These are phyloP conservation scores for Hydrotaea cyrtoneurina DNA, from an alignment of 2,888 invertebrate species.

Conservation along the genomic window DNA sequence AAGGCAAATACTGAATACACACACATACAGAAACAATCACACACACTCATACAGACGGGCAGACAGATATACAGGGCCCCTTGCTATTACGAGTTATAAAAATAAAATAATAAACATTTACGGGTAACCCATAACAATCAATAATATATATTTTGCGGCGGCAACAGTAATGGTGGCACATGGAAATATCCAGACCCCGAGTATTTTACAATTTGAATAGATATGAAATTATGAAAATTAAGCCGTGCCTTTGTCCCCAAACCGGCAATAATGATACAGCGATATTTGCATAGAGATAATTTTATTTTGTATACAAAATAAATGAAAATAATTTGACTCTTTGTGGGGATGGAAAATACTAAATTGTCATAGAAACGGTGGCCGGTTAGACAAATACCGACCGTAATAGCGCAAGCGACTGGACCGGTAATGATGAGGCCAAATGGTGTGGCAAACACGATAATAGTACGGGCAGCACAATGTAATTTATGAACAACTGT, in stretches of 20 bases:
- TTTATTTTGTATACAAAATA: constrained; percentile 33
- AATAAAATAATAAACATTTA: constrained; percentile 41
- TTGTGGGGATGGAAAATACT: constrained; percentile 15
- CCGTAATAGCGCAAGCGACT: not conserved
- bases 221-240: constrained; percentile 40
- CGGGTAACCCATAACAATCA: constrained; percentile 32
- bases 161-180: not conserved
- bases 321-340: constrained; percentile 31
- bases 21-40: not conserved
- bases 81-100: constrained; percentile 2
- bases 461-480: no score
- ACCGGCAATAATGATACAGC: not conserved
- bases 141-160: not conserved
- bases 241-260: not conserved
- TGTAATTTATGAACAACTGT: no score
- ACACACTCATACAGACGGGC: not conserved
- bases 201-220: constrained; percentile 37
- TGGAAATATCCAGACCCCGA: not conserved
- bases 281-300: constrained; percentile 32
- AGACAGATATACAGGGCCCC: not conserved
- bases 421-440: not conserved
- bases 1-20: not conserved
- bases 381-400: not conserved
- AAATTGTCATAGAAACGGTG: constrained; percentile 35
- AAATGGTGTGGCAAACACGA: no score